Base-by-base conservation (phyloP, 1,140 invertebrate genomes). In the Nomia melanderi region DNA sequence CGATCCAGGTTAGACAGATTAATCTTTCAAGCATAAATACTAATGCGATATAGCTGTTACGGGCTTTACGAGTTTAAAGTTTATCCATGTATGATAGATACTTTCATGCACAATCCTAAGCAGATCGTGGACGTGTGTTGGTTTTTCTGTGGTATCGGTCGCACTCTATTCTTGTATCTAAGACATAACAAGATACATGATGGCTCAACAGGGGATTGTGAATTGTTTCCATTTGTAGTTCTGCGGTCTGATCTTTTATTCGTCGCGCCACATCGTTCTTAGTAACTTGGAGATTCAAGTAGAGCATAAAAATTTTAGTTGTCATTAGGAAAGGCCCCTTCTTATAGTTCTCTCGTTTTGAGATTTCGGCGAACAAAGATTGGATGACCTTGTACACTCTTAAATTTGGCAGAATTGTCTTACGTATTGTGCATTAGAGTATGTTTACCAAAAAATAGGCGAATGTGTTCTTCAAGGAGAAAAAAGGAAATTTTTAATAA, bases 371-470 rank as follows among this genome's bases (percentile, higher is more conserved):
- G 85, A 84, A 81, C 41, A n/a, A 79, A 74, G 57, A 74, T 82
- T 70, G 77, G 77, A 84, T 60, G 63, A 79, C 53, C 82, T 83
- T 83, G 70, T 71, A 75, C 50, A 25, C 36, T 70, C 47, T 50
- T n/a, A 77, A 84, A 82, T 71, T 81, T 66, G 81, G 79, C 66
- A 73, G 70, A 71, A 81, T 74, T 69, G 56, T 70, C 76, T 73
- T 80, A 67, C 79, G 47, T 84, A 80, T 82, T 86, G 78, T 84
- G 82, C 77, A 85, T 73, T 77, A 77, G 79, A 76, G 64, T 87
- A 89, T 90, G 87, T 89, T 90, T 88, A 90, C 85, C 88, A 88
- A 90, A 88, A 84, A 85, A 74, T 83, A 81, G 79, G 54, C 8
- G 60, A 64, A 79, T 54, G 50, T 84, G 80, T 67, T 44, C 41